Evolutionary conservation across 2,113 vertebrate genomes (phyloP).

Genomic region (Nesogale talazaci): DNA sequence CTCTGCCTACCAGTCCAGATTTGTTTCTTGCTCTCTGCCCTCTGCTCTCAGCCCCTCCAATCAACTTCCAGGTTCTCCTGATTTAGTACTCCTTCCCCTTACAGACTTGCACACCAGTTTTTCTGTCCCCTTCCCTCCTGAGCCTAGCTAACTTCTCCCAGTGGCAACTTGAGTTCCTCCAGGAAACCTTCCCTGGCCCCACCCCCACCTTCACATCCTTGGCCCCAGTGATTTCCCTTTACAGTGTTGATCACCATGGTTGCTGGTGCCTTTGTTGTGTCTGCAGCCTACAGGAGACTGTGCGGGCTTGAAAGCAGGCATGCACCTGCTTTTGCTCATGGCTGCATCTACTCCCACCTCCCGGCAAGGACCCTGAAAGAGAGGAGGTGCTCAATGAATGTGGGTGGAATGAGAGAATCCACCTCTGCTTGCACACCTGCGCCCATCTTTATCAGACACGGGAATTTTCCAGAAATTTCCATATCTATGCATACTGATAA

Average conservation of each 20-base stretch:
- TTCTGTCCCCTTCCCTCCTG: background rate
- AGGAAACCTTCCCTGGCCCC: background rate
- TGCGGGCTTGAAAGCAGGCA: background rate
- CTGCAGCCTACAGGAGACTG: background rate
- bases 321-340: background rate
- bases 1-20: background rate
- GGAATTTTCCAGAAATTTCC: background rate
- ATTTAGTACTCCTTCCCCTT: background rate
- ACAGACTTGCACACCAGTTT: background rate
- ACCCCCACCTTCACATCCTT: background rate
- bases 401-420: background rate
- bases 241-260: rapidly evolving
- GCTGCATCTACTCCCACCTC: background rate
- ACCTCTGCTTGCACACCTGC: background rate
- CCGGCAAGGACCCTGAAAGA: background rate
- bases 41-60: background rate
- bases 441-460: background rate
- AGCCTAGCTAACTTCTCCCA: background rate
- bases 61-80: background rate
- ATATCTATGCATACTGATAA: background rate
- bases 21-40: background rate
- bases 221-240: background rate
- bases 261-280: background rate
- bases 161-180: background rate
- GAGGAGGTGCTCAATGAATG: background rate